These are phyloP conservation scores for Bos indicus DNA, from an alignment of 2,113 vertebrate genomes.

Conservation along the genomic window DNA sequence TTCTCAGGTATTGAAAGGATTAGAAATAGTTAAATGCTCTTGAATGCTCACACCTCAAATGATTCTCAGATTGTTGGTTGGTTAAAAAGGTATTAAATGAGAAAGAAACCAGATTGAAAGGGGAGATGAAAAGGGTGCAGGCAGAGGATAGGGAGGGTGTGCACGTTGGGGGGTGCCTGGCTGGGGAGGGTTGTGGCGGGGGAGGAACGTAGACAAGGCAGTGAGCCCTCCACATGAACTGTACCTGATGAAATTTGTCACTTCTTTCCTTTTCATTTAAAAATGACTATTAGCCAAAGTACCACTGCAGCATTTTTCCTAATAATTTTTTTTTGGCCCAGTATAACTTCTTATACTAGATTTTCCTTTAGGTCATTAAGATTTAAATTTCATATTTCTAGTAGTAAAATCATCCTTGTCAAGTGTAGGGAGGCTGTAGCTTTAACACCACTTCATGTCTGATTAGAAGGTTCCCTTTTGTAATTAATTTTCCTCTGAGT, in stretches of 20 bases:
- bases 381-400: slow-evolving; percentile 62
- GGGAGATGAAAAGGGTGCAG: background rate
- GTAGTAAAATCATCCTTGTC: slow-evolving; percentile 54
- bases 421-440: slow-evolving; percentile 47
- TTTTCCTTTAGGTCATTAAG: slow-evolving; percentile 45
- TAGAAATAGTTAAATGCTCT: slow-evolving; percentile 40
- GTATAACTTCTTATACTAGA: slow-evolving; percentile 26
- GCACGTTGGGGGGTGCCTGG: background rate
- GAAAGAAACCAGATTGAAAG: background rate
- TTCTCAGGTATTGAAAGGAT: slow-evolving; percentile 5
- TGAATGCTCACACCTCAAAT: background rate
- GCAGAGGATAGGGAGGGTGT: background rate
- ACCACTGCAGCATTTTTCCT: slow-evolving; percentile 25
- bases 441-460: slow-evolving; percentile 73
- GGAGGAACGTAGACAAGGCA: background rate
- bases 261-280: slow-evolving; percentile 33
- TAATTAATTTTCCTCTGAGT: slow-evolving; percentile 79
- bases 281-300: slow-evolving; percentile 39
- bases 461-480: slow-evolving; percentile 75
- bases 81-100: slow-evolving; percentile 23
- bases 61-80: background rate
- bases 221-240: background rate
- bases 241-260: background rate
- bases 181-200: background rate
- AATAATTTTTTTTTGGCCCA: slow-evolving; percentile 37